A percentile compares a stretch with the other conserved stretches of the same genome.
These are phyloP conservation scores for Stegostoma tigrinum DNA, from an alignment of 2,113 vertebrate species.

Conservation along the genomic window DNA sequence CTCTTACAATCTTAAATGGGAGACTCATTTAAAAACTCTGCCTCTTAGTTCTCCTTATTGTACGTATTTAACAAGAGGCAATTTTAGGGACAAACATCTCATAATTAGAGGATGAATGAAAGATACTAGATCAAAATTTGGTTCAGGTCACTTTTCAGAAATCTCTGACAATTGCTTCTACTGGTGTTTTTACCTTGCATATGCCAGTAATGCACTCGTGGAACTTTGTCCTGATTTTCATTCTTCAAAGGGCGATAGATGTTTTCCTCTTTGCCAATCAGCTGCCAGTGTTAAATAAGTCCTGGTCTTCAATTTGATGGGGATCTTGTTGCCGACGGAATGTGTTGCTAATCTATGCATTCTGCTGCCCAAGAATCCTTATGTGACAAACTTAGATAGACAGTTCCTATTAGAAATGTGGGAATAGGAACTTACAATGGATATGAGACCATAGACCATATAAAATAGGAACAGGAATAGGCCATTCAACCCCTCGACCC, in stretches of 20 bases:
- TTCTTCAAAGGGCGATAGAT: too few species aligned
- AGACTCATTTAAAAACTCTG: too few species aligned
- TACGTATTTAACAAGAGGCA: not conserved
- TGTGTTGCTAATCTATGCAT: not conserved
- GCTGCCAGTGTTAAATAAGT: not conserved
- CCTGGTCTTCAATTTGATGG: not conserved
- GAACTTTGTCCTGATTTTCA: not conserved
- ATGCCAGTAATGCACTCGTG: not conserved
- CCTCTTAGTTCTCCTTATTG: not conserved
- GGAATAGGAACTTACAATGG: not conserved
- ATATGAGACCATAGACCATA: not conserved
- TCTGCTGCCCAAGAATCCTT: not conserved
- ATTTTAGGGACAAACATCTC: not conserved
- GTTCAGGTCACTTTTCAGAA: not conserved
- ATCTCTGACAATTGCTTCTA: not conserved
- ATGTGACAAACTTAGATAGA: not conserved
- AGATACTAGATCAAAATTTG: not conserved
- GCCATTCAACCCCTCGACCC: too few species aligned
- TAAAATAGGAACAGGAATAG: too few species aligned
- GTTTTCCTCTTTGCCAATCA: too few species aligned
- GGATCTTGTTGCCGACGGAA: not conserved
- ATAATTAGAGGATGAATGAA: not conserved
- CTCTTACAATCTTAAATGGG: too few species aligned
- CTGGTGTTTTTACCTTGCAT: not conserved
- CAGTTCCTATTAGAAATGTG: not conserved